Evolutionary conservation across 2,797 vertebrate species (phyloP).

Genomic region (Steatocranus sp.): DNA sequence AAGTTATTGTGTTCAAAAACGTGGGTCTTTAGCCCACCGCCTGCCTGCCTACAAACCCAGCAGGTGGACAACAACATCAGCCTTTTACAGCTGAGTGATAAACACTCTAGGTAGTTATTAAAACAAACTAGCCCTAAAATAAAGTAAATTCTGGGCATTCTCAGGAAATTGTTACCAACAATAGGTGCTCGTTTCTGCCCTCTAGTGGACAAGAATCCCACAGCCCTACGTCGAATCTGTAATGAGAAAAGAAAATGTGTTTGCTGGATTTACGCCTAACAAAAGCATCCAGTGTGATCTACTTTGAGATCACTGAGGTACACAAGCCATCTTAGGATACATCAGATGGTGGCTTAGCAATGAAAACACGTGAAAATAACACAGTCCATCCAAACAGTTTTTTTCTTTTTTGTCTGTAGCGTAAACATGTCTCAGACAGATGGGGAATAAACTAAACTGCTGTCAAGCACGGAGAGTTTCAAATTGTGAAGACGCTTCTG

Average conservation of each 20-base stretch:
- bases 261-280: background rate
- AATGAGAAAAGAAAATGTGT: background rate
- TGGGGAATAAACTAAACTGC: conserved; percentile 2
- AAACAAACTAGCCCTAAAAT: background rate
- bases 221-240: background rate
- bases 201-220: background rate
- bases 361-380: conserved; percentile 16
- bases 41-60: background rate
- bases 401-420: background rate
- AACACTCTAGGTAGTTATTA: background rate
- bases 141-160: background rate
- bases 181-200: background rate
- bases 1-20: background rate
- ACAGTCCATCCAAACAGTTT: background rate
- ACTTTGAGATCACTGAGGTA: background rate
- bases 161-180: background rate
- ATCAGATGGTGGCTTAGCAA: conserved; percentile 30
- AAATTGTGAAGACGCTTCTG: background rate
- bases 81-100: background rate
- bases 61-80: background rate
- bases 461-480: background rate
- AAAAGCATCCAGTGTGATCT: background rate
- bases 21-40: background rate
- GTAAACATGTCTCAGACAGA: conserved; percentile 11
- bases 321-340: background rate